Conservation (phyloP, 1,140 invertebrate species). For the Rhagoletis pomonella region DNA sequence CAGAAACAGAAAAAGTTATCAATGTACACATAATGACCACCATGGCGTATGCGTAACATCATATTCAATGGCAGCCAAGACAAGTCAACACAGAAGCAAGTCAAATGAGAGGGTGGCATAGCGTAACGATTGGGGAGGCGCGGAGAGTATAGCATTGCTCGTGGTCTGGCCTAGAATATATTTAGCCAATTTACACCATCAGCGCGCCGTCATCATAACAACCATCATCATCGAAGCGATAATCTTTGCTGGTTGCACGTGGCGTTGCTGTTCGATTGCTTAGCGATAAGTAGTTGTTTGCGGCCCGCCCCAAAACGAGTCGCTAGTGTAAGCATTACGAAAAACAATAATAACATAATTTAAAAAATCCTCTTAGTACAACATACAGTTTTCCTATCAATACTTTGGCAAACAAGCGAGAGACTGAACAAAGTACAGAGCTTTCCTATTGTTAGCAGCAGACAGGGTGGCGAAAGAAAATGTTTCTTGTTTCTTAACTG, state of each 20-base stretch:
- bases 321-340: background rate
- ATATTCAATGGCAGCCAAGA: background rate
- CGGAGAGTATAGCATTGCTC: background rate
- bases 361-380: slow-evolving; percentile 53
- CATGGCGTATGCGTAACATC: slow-evolving; percentile 42
- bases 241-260: slow-evolving; percentile 36
- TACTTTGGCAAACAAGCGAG: slow-evolving; percentile 1
- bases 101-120: background rate
- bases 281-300: background rate
- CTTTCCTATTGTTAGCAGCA: background rate
- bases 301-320: background rate
- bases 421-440: background rate
- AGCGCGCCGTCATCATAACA: background rate
- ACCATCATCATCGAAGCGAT: slow-evolving; percentile 19
- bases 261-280: background rate
- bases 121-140: background rate
- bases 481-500: no score
- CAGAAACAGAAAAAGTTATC: background rate
- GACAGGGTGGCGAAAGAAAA: no score
- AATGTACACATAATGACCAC: background rate
- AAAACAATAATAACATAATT: slow-evolving; percentile 51
- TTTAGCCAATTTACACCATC: background rate
- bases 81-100: background rate
- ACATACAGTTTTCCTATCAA: slow-evolving; percentile 12
- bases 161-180: background rate